Conservation (phyloP, 2,888 invertebrate species). For the Laspeyria flexula region DNA sequence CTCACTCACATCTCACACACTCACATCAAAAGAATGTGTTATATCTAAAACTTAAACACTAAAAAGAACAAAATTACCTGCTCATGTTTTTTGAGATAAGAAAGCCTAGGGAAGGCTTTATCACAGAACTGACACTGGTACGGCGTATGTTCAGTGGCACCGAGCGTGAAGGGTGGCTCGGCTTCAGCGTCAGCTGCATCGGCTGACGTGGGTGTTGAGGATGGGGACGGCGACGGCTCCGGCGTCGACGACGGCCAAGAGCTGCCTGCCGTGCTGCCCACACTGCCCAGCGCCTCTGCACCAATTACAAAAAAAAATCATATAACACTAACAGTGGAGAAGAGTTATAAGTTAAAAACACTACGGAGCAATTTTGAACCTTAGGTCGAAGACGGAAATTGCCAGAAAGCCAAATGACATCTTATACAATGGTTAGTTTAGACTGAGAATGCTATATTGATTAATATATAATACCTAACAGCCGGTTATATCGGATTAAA, state of each 20-base stretch:
- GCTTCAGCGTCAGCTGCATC: conserved; percentile 88
- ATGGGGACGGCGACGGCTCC: conserved; percentile 86
- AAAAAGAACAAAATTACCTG: conserved; percentile 89
- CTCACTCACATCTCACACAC: no score
- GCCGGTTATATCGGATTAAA: no score
- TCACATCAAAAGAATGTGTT: no score
- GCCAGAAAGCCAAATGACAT: no score
- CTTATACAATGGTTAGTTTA: no score
- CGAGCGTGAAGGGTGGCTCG: conserved; percentile 88
- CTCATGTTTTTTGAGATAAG: conserved; percentile 96
- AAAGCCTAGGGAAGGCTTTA: conserved; percentile 94
- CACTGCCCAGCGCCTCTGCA: conserved; percentile 88
- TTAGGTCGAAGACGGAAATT: no score
- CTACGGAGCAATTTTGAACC: no score
- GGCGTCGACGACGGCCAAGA: conserved; percentile 89
- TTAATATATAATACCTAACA: no score
- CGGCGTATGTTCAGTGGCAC: conserved; percentile 91
- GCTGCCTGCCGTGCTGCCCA: conserved; percentile 88
- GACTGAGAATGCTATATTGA: no score
- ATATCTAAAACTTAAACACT: no score
- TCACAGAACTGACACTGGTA: conserved; percentile 97
- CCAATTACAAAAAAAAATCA: conserved; percentile 1
- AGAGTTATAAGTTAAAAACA: background rate
- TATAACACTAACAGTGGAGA: background rate
- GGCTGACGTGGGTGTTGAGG: conserved; percentile 88